phyloP scores from a whole-genome alignment of 2,113 vertebrate genomes.

The Alethe castanea region DNA sequence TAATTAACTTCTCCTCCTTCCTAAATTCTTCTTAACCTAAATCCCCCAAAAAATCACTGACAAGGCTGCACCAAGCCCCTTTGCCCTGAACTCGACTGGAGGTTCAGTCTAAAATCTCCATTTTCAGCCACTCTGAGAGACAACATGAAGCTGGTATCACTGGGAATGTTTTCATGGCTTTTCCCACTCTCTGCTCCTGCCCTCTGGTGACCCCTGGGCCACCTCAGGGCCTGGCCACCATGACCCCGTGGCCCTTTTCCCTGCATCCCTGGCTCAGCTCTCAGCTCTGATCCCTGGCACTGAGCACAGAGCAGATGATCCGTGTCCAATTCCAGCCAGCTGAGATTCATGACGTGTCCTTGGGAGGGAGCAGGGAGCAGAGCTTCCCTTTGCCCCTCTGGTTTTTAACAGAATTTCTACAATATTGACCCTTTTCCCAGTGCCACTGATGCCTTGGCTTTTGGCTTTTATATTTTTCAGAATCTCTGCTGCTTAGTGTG shows the following conservation, averaged over 20 bases:
- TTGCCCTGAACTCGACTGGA: rapidly evolving
- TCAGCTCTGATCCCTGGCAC: background rate
- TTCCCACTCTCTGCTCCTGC: background rate
- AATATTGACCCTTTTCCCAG: background rate
- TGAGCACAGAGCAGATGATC: background rate
- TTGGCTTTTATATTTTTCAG: no score
- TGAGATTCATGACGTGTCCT: background rate
- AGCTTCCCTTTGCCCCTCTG: background rate
- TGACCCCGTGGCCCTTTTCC: background rate
- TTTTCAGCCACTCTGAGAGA: background rate
- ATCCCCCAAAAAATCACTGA: background rate
- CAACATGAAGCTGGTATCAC: background rate
- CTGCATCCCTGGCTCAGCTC: background rate
- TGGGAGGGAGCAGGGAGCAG: background rate
- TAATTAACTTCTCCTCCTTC: background rate
- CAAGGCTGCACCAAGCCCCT: background rate
- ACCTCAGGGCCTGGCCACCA: background rate
- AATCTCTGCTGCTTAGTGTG: no score
- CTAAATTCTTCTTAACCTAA: background rate
- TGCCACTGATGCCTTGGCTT: no score
- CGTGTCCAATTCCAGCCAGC: background rate
- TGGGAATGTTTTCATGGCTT: background rate
- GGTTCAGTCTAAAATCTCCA: background rate
- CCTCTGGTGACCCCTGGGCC: background rate
- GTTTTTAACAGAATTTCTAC: background rate